A percentile compares a stretch with the other conserved stretches of the same genome.
phyloP scores from a whole-genome alignment of 53 echinoderm and acorn worm species.

The Arbacia lixula region DNA sequence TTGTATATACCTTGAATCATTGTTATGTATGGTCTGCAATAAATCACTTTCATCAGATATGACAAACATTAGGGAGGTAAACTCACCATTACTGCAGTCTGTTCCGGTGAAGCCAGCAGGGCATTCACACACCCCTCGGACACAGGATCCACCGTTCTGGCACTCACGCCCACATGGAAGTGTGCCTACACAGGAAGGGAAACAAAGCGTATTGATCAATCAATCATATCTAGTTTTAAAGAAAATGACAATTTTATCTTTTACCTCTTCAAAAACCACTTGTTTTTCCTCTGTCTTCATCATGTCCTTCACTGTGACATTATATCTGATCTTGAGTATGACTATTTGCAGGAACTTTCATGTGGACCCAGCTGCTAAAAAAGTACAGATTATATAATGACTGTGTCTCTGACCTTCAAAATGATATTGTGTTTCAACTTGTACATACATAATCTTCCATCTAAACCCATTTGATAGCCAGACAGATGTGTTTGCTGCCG shows the following conservation, averaged over 20 bases:
- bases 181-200: constrained; percentile 1
- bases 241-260: too few species aligned
- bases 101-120: constrained; percentile 75
- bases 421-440: neutral
- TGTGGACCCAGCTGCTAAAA: too few species aligned
- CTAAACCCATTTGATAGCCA: neutral
- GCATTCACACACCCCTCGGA: constrained; percentile 69
- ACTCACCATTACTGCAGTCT: constrained; percentile 65
- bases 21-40: too few species aligned
- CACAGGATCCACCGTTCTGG: constrained; percentile 71
- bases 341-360: too few species aligned
- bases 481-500: neutral
- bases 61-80: too few species aligned
- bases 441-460: neutral
- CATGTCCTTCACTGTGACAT: neutral
- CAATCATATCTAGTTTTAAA: neutral
- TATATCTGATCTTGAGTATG: neutral
- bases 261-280: too few species aligned
- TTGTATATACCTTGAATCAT: too few species aligned
- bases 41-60: too few species aligned
- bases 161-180: constrained; percentile 53
- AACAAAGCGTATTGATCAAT: neutral
- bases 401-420: neutral
- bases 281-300: too few species aligned
- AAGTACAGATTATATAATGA: too few species aligned